Conservation (phyloP, 2,888 invertebrate genomes). For the Shargacucullia verbasci region DNA sequence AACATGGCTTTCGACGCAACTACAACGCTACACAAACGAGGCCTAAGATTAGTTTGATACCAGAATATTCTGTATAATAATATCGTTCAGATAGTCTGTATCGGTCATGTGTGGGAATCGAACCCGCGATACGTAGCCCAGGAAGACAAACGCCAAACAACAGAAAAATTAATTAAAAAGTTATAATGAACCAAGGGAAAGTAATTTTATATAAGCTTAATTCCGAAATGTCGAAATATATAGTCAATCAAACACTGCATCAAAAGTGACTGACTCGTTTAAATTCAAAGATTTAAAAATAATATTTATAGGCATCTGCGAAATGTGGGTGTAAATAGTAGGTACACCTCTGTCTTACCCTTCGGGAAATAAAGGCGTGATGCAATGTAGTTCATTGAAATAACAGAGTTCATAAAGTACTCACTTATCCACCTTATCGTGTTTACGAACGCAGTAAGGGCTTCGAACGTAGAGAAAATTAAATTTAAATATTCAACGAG, state of each 20-base stretch:
- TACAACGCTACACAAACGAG: conserved; percentile 31
- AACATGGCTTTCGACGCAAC: conserved; percentile 32
- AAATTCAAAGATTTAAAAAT: conserved; percentile 8
- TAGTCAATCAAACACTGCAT: no score
- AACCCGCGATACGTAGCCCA: no score
- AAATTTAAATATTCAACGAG: conserved; percentile 40
- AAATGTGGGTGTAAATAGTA: no score
- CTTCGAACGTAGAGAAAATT: conserved; percentile 34
- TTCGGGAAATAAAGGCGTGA: no score
- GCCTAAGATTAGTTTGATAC: conserved; percentile 32
- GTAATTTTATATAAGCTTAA: no score
- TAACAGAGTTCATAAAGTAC: conserved; percentile 22
- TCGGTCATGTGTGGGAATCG: no score
- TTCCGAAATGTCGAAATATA: no score
- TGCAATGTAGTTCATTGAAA: conserved; percentile 21
- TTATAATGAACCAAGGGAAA: no score
- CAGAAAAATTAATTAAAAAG: no score
- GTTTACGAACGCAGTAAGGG: conserved; percentile 30
- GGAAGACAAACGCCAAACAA: no score
- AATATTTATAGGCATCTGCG: conserved; percentile 26
- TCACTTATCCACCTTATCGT: conserved; percentile 42
- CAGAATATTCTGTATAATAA: conserved; percentile 2
- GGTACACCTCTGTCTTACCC: no score
- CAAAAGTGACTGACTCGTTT: conserved; percentile 2
- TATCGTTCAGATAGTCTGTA: neutral